A percentile compares a stretch with the other conserved stretches of the same genome.
Evolutionary conservation across 2,797 vertebrate genomes (phyloP).

Genomic region (Halcyon smyrnensis): DNA sequence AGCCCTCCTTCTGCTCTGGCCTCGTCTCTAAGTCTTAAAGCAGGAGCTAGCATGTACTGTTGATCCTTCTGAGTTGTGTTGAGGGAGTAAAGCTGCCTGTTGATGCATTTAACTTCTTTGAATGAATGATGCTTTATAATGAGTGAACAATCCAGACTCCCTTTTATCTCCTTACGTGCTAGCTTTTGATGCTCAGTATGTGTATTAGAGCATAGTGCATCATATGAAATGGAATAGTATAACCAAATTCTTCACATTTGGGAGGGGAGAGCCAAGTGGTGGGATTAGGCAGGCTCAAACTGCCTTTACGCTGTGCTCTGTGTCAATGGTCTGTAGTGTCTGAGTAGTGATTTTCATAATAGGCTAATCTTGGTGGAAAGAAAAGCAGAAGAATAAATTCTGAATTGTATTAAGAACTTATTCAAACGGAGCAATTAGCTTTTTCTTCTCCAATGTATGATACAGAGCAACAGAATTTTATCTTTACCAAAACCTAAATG

Average conservation of each 20-base stretch:
- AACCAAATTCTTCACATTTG: neutral
- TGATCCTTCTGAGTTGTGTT: neutral
- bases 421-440: conserved; percentile 37
- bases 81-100: neutral
- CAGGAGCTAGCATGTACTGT: neutral
- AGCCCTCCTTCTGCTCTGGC: conserved; percentile 38
- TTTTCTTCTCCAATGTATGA: neutral
- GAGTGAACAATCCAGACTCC: neutral
- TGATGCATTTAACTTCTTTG: conserved; percentile 22
- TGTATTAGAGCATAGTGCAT: conserved; percentile 26
- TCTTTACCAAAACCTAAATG: neutral
- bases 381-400: conserved; percentile 18
- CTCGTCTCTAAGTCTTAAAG: conserved; percentile 32
- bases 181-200: conserved; percentile 22
- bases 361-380: conserved; percentile 5
- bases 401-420: conserved; percentile 24
- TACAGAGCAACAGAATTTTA: neutral
- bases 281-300: conserved; percentile 14
- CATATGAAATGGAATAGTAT: neutral
- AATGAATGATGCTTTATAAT: conserved; percentile 20
- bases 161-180: neutral
- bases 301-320: neutral
- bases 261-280: conserved; percentile 18
- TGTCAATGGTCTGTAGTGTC: neutral
- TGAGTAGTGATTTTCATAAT: conserved; percentile 39